phyloP scores from a whole-genome alignment of 2,888 invertebrate genomes.

The Dynastes hyllus region DNA sequence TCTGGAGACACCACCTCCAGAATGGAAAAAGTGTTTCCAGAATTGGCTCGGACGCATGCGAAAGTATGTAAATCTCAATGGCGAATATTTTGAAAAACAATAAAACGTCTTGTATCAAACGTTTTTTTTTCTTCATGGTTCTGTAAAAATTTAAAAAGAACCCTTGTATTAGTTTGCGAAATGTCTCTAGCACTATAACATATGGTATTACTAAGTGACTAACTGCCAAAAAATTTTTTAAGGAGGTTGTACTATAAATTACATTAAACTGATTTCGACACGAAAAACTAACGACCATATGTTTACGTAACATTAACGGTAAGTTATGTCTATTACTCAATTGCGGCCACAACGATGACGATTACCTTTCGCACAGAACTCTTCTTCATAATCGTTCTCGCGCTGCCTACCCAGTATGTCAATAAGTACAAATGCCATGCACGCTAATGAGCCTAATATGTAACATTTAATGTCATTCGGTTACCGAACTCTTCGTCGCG shows the following conservation, averaged over 20 bases:
- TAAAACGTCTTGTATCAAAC: too few species aligned
- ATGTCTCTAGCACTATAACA: too few species aligned
- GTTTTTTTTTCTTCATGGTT: too few species aligned
- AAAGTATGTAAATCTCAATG: too few species aligned
- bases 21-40: too few species aligned
- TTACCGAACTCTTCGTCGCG: slow-evolving; percentile 23
- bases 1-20: too few species aligned
- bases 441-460: neutral
- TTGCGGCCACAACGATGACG: neutral
- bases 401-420: slow-evolving; percentile 1
- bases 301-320: slow-evolving; percentile 30
- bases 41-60: too few species aligned
- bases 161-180: too few species aligned
- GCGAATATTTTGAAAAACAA: too few species aligned
- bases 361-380: neutral
- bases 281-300: neutral
- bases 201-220: too few species aligned
- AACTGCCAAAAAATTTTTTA: neutral
- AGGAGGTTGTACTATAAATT: neutral
- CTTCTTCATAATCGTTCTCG: neutral
- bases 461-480: slow-evolving; percentile 19
- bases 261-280: neutral
- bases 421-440: slow-evolving; percentile 5
- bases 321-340: slow-evolving; percentile 26
- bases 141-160: too few species aligned